Evolutionary conservation across 2,888 invertebrate species (phyloP), one percentile per base, ranked within the genome.

Genomic region (Schrankia costaestrigalis): DNA sequence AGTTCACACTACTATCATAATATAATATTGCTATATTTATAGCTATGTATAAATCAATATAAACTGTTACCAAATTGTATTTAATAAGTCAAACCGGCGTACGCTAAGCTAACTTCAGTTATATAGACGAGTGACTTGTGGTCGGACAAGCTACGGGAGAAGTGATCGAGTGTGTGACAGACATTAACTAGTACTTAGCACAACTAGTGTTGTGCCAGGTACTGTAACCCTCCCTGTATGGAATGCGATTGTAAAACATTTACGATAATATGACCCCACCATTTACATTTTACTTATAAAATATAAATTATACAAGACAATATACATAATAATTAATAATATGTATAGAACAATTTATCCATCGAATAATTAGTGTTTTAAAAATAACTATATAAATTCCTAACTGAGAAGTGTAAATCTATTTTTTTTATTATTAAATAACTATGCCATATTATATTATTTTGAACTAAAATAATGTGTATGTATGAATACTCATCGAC

Each of bases 341-440:
- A 54, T 54, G 65, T 62, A 61, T 63, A 59, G 69, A 73, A 74
- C 71, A 62, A 59, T 66, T 63, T 65, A 65, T 74, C 63, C 73
- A 63, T 66, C 34, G 48, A 69, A 65, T 71, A 67, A 68, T 71
- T 68, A 70, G 65, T 66, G 60, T 70, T 67, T 65, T 61, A 62
- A 70, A 69, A 68, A 66, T 69, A 71, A 69, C 57, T 57, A 65
- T 56, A 69, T 64, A 68, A 68, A 56, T 57, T 67, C 59, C 58
- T 74, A 76, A 66, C 64, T 74, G 72, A 78, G 71, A 75, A 51
- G 67, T 68, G 62, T 70, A 71, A 69, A 56, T 64, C 74, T 71
- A 71, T 43, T 28, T 26, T 46, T 35, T 47, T 27, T 31, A 46
- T 35, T 46, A 47, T 61, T 70, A 65, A 66, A 70, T 65, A 71